Evolutionary conservation across 2,797 vertebrate genomes (phyloP), one percentile per base, ranked within the genome.

Genomic region (Acomys russatus): DNA sequence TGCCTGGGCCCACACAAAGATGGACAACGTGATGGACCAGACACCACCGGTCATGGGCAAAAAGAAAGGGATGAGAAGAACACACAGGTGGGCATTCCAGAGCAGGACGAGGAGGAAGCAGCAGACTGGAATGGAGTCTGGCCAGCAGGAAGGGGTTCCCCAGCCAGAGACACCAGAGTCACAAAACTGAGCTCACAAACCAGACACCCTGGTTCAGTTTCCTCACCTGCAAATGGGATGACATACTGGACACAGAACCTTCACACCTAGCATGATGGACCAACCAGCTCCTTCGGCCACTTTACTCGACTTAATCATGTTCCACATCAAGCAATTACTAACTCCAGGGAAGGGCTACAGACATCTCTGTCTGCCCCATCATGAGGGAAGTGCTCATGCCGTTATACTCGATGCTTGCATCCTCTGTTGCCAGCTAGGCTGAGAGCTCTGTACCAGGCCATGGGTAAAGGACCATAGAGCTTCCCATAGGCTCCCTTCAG

Each of bases 21-120:
- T 0, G 7, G 49, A 51, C 49, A 70, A n/a, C 4, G 10, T 0
- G 14, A 25, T 54, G 59, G 12, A 17, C 12, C 6, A 3, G 78
- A 86, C 10, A 51, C 38, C 11, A 54, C 0, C 15, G 10, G 38
- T 9, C 64, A 59, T 2, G 5, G 70, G 6, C 14, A 35, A 18
- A 44, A 30, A 70, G 63, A 33, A 22, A 15, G 44, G 0, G 12
- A 18, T 5, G 54, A 15, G 59, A 38, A 35, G 22, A n/a, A 61
- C 68, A 64, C 77, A 61, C 3, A 8, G 44, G 35, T 12, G 17
- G 61, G 12, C 5, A 12, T 4, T 10, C 11, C 12, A 38, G n/a
- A 68, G 85, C 10, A 76, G 9, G 6, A 9, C 9, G 1, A 20
- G 3, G 77, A 3, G n/a, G 28, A n/a, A 6, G 20, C 23, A 59